Evolutionary conservation across 2,113 vertebrate species (phyloP).

Genomic region (Hyaena hyaena): DNA sequence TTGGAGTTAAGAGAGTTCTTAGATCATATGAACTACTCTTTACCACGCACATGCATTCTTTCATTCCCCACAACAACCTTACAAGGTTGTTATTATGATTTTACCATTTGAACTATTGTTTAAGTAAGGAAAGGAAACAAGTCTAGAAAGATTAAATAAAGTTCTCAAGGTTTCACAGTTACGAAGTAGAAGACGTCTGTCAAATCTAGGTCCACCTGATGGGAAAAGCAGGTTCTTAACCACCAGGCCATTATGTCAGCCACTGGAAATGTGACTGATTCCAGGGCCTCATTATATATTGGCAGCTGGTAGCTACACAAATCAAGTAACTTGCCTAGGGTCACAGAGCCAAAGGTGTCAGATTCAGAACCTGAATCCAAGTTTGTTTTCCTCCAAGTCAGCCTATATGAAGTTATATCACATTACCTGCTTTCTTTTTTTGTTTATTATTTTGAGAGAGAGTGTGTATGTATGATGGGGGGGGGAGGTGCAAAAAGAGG

Average conservation of each 20-base stretch:
- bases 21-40: not conserved
- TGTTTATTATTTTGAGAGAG: no score
- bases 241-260: not conserved
- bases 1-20: not conserved
- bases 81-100: not conserved
- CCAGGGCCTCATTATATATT: not conserved
- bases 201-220: not conserved
- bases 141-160: not conserved
- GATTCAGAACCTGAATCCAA: not conserved
- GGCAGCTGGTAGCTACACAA: not conserved
- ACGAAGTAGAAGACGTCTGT: not conserved
- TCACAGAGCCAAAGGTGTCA: not conserved
- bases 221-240: not conserved
- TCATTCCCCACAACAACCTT: not conserved
- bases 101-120: conserved; percentile 6
- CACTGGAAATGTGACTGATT: not conserved
- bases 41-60: not conserved
- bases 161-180: not conserved
- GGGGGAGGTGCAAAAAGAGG: no score
- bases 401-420: not conserved
- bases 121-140: conserved; percentile 19
- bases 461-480: no score
- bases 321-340: not conserved
- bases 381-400: not conserved
- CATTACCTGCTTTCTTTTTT: not conserved